Evolutionary conservation across 2,113 vertebrate species (phyloP), one percentile per base, ranked within the genome.

Genomic region (Phaethon lepturus): DNA sequence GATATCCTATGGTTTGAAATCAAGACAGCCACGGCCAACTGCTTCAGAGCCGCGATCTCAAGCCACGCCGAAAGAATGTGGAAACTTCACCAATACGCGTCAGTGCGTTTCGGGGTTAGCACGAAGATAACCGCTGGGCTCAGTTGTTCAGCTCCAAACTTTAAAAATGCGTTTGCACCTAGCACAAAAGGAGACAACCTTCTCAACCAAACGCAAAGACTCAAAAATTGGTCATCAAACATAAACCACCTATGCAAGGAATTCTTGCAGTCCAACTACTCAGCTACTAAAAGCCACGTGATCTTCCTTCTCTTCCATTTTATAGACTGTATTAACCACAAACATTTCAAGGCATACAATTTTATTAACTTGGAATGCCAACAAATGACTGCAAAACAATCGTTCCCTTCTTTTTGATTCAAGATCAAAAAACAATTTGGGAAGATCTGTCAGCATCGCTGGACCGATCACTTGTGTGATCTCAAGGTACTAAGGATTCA

Each of bases 1-100:
- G 97, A 92, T 45, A 84, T 6, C 92, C 90, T 58, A 60, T 38
- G 89, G 96, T 77, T 44, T 64, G 90, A 96, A 88, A 96, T 25
- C 49, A 56, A 80, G 6, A 52, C 71, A 49, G 76, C 56, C 35
- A 66, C 5, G 1, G 93, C 88, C 74, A 82, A 88, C 56, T 95
- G 91, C 83, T 88, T 78, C 81, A 5, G 24, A 89, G 69, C 33
- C 2, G 5, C 64, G 33, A 58, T 8, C 75, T 84, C 76, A 35
- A 77, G 66, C 42, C 90, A 52, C 72, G 26, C 60, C 68, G 42
- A 47, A 71, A 44, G 52, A 92, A 91, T 2, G 83, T 15, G 33
- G 83, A 75, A 84, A 67, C 68, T 31, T 22, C 88, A 33, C 83
- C 82, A 60, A 7, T 13, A 45, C 1, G 9, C 4, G 10, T 14